Conservation (phyloP, 2,888 invertebrate species). For the Harpalus rubripes region DNA sequence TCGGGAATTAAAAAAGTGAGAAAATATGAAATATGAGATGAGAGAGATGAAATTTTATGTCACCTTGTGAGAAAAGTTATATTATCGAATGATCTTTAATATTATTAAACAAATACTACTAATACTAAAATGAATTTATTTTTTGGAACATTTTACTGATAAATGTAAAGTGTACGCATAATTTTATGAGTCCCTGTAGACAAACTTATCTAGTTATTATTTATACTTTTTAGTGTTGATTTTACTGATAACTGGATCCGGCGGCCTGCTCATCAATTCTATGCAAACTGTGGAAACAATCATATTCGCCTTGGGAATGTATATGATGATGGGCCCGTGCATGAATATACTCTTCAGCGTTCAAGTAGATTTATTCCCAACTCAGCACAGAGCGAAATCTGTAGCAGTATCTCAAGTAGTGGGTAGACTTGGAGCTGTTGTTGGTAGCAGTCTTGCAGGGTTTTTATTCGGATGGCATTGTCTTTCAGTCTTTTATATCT, state of each 20-base stretch:
- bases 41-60: no score
- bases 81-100: no score
- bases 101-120: no score
- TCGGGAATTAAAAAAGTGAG: no score
- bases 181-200: no score
- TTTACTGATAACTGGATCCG: not conserved
- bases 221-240: conserved; percentile 39
- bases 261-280: conserved; percentile 17
- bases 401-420: conserved; percentile 79
- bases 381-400: conserved; percentile 78
- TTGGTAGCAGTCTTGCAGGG: conserved; percentile 77
- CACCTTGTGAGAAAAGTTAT: no score
- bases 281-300: conserved; percentile 28
- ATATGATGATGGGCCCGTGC: conserved; percentile 73
- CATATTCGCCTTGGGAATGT: conserved; percentile 70
- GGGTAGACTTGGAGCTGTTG: conserved; percentile 78
- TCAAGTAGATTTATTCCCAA: conserved; percentile 76
- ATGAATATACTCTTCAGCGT: conserved; percentile 75
- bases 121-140: no score
- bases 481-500: conserved; percentile 76
- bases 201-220: no score
- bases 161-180: no score
- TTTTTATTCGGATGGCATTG: conserved; percentile 77
- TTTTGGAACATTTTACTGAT: no score
- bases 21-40: no score